Conservation (phyloP, 2,888 invertebrate species). For the Unio delphinus region DNA sequence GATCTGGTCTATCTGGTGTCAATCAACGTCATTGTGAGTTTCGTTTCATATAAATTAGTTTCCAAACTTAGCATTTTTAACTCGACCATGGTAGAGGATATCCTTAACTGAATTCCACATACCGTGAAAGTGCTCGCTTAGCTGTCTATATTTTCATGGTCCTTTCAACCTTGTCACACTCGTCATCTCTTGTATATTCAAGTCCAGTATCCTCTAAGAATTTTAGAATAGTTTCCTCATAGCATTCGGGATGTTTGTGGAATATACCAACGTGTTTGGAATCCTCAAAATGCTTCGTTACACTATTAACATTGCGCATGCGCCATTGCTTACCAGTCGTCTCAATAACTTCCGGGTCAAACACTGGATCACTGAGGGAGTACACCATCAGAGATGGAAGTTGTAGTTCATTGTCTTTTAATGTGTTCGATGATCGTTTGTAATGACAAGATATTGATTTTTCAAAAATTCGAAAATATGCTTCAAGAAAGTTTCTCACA, state of each 20-base stretch:
- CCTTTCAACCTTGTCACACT: too few species aligned
- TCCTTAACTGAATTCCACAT: too few species aligned
- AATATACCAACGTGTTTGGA: conserved; percentile 84
- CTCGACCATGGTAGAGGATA: too few species aligned
- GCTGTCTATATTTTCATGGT: too few species aligned
- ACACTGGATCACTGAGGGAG: conserved; percentile 83
- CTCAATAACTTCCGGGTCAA: conserved; percentile 81
- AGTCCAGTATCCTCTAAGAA: conserved; percentile 74
- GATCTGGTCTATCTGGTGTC: too few species aligned
- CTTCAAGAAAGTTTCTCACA: conserved; percentile 72
- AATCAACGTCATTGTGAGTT: too few species aligned
- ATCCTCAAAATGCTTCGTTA: conserved; percentile 82
- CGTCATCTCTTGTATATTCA: too few species aligned
- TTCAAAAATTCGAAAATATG: conserved; percentile 83
- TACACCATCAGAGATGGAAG: conserved; percentile 85
- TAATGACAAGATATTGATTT: conserved; percentile 88
- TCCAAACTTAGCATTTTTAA: too few species aligned
- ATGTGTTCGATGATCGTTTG: conserved; percentile 82
- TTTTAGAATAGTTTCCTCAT: conserved; percentile 76
- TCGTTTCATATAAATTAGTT: too few species aligned
- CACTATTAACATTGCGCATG: conserved; percentile 81
- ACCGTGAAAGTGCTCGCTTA: too few species aligned
- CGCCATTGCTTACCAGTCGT: conserved; percentile 76
- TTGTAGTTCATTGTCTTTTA: conserved; percentile 83
- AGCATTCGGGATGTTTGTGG: conserved; percentile 79